These are phyloP conservation scores for Chloroceryle aenea DNA, from an alignment of 2,113 vertebrate species.

Conservation along the genomic window DNA sequence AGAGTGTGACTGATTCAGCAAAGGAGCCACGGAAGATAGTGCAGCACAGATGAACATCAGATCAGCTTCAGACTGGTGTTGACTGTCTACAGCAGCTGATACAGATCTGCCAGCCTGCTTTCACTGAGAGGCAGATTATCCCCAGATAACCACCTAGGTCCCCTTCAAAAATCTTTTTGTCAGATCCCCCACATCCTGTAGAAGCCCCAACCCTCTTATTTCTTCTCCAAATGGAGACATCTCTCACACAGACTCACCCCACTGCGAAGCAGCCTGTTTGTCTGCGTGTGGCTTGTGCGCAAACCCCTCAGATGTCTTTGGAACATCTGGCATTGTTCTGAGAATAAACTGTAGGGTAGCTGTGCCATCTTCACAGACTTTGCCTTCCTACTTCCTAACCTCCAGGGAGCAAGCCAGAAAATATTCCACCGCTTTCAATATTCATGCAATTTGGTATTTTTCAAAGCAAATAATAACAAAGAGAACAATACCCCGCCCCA, in stretches of 20 bases:
- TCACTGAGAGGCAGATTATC: neutral
- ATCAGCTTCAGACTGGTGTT: neutral
- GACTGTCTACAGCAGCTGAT: neutral
- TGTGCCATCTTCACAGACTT: neutral
- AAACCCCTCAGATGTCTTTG: neutral
- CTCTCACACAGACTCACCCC: neutral
- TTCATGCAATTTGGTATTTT: neutral
- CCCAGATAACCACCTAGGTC: neutral
- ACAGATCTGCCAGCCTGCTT: neutral
- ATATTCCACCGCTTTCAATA: neutral
- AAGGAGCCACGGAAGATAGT: neutral
- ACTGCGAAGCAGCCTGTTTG: neutral
- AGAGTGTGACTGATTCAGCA: neutral
- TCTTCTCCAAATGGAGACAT: neutral
- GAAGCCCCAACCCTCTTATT: neutral
- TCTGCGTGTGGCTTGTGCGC: neutral
- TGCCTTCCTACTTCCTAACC: neutral
- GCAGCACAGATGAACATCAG: neutral
- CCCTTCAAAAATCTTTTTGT: neutral
- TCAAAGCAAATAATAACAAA: neutral
- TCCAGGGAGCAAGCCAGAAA: neutral
- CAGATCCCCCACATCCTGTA: neutral
- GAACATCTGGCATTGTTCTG: neutral
- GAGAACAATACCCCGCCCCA: neutral
- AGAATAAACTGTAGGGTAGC: neutral